Conservation (phyloP, 1,140 invertebrate species). For the Lepidurus couesii region DNA sequence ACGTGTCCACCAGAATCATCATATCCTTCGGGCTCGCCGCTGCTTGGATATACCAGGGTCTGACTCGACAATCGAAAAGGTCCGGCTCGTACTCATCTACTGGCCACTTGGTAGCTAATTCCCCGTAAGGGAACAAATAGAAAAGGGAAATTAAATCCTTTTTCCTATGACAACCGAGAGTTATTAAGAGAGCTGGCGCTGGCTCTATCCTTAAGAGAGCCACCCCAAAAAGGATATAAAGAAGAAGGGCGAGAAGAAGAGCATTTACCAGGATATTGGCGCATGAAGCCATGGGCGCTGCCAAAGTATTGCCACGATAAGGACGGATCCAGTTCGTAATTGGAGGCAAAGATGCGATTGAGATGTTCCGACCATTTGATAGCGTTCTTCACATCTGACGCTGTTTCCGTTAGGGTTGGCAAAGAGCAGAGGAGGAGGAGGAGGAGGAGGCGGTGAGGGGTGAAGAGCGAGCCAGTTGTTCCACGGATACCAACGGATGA, state of each 20-base stretch:
- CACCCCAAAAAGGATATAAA: not conserved
- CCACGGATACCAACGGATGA: not conserved
- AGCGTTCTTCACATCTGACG: slow-evolving; percentile 58
- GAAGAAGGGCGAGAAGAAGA: not conserved
- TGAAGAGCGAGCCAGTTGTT: slow-evolving; percentile 28
- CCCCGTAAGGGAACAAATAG: not conserved
- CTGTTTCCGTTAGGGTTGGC: slow-evolving; percentile 41
- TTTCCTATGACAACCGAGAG: not conserved
- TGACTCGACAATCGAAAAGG: slow-evolving; percentile 75
- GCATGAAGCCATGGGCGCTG: slow-evolving; percentile 80
- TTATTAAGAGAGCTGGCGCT: not conserved
- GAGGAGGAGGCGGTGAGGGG: not conserved
- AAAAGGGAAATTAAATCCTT: not conserved
- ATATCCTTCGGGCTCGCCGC: slow-evolving; percentile 96
- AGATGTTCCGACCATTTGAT: slow-evolving; percentile 81
- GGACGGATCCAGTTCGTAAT: slow-evolving; percentile 77
- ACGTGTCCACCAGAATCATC: slow-evolving; percentile 87
- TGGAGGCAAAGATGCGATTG: slow-evolving; percentile 76
- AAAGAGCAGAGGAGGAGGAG: not conserved
- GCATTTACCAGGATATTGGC: slow-evolving; percentile 77
- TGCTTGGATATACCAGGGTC: slow-evolving; percentile 93
- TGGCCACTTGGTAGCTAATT: slow-evolving; percentile 56
- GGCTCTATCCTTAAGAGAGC: not conserved
- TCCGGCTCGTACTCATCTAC: slow-evolving; percentile 52
- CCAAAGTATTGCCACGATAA: slow-evolving; percentile 96